phyloP scores from a whole-genome alignment of 2,888 invertebrate genomes.

The Marronus borbonicus region DNA sequence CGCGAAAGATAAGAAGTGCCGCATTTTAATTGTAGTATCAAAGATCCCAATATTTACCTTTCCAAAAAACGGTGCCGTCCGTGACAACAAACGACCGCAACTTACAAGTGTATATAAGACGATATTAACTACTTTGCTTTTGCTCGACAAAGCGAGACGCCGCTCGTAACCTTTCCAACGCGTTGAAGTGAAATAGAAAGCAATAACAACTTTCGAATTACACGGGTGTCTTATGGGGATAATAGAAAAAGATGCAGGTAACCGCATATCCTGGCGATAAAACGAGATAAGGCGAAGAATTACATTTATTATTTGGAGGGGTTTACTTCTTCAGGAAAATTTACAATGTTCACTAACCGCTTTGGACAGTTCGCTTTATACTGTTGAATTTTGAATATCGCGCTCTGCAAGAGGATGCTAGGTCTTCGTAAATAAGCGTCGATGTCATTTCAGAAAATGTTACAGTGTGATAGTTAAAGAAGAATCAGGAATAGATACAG shows the following conservation, averaged over 20 bases:
- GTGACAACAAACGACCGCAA: background rate
- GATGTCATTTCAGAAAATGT: constrained; percentile 26
- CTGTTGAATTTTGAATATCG: constrained; percentile 56
- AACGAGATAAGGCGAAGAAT: constrained; percentile 35
- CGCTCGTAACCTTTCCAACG: background rate
- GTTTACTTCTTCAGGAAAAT: constrained; percentile 53
- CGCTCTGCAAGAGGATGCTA: constrained; percentile 43
- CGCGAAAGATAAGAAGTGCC: constrained; percentile 21
- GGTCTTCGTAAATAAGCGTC: constrained; percentile 10
- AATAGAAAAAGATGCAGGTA: constrained; percentile 54
- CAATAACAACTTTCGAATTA: constrained; percentile 51
- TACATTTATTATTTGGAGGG: constrained; percentile 53
- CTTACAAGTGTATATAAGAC: constrained; percentile 9
- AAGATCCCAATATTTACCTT: constrained; percentile 6
- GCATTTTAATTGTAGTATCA: constrained; percentile 33
- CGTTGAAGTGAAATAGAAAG: constrained; percentile 30
- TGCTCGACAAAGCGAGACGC: constrained; percentile 22
- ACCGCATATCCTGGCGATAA: background rate
- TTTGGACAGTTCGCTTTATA: constrained; percentile 55
- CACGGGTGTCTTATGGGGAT: constrained; percentile 55
- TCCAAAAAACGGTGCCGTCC: constrained; percentile 7
- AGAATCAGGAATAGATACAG: background rate
- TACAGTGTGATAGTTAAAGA: constrained; percentile 30
- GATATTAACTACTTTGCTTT: constrained; percentile 8
- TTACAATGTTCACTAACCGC: constrained; percentile 53